A percentile compares a stretch with the other conserved stretches of the same genome.
phyloP scores from a whole-genome alignment of 2,888 invertebrate species.

The Scaptodrosophila latifasciaeformis region DNA sequence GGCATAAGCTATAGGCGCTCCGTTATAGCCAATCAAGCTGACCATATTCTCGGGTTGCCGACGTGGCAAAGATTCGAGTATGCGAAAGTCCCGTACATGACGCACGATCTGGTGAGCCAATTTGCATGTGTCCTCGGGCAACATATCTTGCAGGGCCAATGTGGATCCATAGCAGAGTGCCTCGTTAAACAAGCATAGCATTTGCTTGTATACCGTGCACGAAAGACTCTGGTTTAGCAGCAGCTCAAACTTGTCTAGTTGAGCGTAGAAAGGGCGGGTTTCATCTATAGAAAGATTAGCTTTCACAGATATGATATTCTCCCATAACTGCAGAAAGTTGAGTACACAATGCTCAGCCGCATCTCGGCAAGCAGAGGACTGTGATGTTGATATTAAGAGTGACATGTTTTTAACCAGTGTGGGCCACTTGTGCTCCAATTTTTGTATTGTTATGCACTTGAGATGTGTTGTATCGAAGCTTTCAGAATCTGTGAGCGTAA shows the following conservation, averaged over 20 bases:
- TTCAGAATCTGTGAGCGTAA: conserved; percentile 83
- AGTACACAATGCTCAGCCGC: conserved; percentile 82
- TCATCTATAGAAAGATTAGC: conserved; percentile 92
- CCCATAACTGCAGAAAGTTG: conserved; percentile 91
- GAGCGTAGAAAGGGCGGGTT: conserved; percentile 90
- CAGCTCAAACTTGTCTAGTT: conserved; percentile 86
- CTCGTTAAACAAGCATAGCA: conserved; percentile 90
- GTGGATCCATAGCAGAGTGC: conserved; percentile 94
- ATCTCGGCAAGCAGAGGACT: conserved; percentile 52
- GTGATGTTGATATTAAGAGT: conserved; percentile 55
- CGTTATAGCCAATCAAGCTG: conserved; percentile 72
- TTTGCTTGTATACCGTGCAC: conserved; percentile 88
- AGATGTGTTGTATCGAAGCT: conserved; percentile 90
- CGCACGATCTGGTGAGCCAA: conserved; percentile 90
- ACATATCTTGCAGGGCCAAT: conserved; percentile 88
- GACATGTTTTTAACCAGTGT: conserved; percentile 83
- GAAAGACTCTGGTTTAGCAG: conserved; percentile 83
- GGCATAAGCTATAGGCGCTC: conserved; percentile 59
- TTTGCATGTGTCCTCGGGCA: conserved; percentile 91
- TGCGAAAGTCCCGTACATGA: conserved; percentile 88
- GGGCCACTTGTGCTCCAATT: conserved; percentile 89
- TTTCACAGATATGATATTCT: conserved; percentile 91
- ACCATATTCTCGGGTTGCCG: conserved; percentile 72
- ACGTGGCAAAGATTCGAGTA: conserved; percentile 76
- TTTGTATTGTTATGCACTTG: conserved; percentile 90